These are phyloP conservation scores for Pantelozetes paolii DNA, from an alignment of 2,888 invertebrate species.

Conservation along the genomic window DNA sequence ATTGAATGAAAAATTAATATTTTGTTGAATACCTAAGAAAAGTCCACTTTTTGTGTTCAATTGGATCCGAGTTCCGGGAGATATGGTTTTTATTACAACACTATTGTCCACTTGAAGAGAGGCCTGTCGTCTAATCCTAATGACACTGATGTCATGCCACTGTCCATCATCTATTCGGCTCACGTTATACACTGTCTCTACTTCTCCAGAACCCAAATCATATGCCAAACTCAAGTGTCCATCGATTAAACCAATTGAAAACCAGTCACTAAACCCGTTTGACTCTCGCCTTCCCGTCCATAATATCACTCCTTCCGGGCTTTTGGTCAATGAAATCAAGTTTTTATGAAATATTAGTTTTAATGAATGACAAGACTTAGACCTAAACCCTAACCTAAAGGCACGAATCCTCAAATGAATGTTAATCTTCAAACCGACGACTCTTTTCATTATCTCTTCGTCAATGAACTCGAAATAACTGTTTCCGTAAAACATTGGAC, in stretches of 20 bases:
- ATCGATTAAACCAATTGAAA: constrained; percentile 75
- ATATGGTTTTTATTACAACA: constrained; percentile 70
- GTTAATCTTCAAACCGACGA: constrained; percentile 77
- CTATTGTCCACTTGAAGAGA: constrained; percentile 83
- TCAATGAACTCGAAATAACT: constrained; percentile 85
- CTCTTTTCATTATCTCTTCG: constrained; percentile 75
- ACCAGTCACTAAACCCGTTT: constrained; percentile 60
- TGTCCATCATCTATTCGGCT: constrained; percentile 82
- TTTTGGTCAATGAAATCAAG: neutral
- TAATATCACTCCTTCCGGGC: constrained; percentile 24
- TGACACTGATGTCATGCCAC: constrained; percentile 72
- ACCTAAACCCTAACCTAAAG: constrained; percentile 50
- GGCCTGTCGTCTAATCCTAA: constrained; percentile 67
- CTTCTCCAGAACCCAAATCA: constrained; percentile 81
- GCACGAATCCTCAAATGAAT: constrained; percentile 82
- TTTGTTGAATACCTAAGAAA: constrained; percentile 74
- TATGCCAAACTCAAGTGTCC: constrained; percentile 72
- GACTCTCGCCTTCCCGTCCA: constrained; percentile 9
- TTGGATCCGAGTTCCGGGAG: constrained; percentile 77
- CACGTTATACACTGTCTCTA: constrained; percentile 74
- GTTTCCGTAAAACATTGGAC: constrained; percentile 74
- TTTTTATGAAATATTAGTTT: neutral
- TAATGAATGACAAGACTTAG: neutral
- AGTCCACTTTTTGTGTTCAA: constrained; percentile 81
- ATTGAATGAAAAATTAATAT: neutral